Percentiles rank a stretch among this genome's conserved stretches.
Evolutionary conservation across 2,113 vertebrate species (phyloP).

Genomic region (Oryzias javanicus): DNA sequence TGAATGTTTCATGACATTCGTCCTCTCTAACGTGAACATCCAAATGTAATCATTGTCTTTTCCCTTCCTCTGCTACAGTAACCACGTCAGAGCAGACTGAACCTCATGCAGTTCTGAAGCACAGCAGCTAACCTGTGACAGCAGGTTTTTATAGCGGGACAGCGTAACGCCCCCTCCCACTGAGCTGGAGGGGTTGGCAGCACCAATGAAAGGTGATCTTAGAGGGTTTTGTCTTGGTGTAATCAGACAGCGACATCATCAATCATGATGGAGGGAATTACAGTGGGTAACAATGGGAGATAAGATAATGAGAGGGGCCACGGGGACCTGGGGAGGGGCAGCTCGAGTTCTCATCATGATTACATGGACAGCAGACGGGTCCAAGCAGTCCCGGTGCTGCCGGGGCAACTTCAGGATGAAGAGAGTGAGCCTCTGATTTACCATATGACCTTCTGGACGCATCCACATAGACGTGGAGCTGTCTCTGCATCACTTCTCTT

Average conservation of each 20-base stretch:
- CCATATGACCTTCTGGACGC: not conserved
- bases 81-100: not conserved
- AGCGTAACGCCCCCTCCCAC: not conserved
- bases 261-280: constrained; percentile 73
- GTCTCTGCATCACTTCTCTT: too few relatives aligned
- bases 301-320: constrained; percentile 72
- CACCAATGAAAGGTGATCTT: constrained; percentile 70
- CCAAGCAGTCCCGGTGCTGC: constrained; percentile 13
- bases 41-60: not conserved
- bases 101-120: not conserved
- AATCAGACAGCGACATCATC: constrained; percentile 78
- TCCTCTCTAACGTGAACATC: not conserved
- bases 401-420: constrained; percentile 11
- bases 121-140: constrained; percentile 12
- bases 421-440: not conserved
- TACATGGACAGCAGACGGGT: constrained; percentile 38
- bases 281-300: constrained; percentile 69
- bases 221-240: constrained; percentile 67
- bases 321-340: constrained; percentile 38
- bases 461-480: too few relatives aligned
- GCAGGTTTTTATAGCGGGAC: constrained; percentile 3
- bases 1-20: constrained; percentile 65
- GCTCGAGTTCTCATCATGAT: constrained; percentile 68
- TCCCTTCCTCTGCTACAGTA: not conserved
- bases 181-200: constrained; percentile 46